Conservation (phyloP, 2,113 vertebrate species). For the Periophthalmus modestus region DNA sequence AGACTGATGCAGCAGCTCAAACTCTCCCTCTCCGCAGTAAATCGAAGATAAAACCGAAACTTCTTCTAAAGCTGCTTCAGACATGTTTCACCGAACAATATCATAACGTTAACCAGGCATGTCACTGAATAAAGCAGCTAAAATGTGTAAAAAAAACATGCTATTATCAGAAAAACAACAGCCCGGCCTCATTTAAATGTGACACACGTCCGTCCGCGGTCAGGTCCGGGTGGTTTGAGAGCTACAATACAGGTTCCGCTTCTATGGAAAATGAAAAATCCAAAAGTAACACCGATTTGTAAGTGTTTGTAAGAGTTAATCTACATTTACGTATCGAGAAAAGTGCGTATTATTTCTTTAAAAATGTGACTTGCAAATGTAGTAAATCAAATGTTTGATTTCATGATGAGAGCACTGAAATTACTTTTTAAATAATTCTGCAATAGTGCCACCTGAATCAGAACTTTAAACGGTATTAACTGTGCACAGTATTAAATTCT, state of each 20-base stretch:
- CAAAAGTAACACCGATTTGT: background rate
- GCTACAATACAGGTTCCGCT: background rate
- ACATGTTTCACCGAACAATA: constrained; percentile 55
- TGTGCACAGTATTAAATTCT: background rate
- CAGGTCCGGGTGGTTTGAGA: background rate
- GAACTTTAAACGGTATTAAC: background rate
- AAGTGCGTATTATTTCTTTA: no score
- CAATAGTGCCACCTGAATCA: no score
- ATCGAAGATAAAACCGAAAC: constrained; percentile 78
- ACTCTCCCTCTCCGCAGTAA: constrained; percentile 80
- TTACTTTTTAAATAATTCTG: no score
- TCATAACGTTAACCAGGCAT: background rate
- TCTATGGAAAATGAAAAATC: background rate
- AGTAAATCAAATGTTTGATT: no score
- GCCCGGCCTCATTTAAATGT: background rate
- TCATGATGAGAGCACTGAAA: no score
- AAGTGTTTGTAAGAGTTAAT: no score
- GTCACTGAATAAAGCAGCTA: background rate
- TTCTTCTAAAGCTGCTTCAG: constrained; percentile 72
- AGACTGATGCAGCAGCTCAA: constrained; percentile 68
- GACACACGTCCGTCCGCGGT: background rate
- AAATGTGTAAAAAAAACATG: background rate
- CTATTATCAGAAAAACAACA: background rate
- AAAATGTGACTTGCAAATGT: no score
- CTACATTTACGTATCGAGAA: no score